Evolutionary conservation across 2,113 vertebrate genomes (phyloP).

Genomic region (Dasypus novemcinctus): DNA sequence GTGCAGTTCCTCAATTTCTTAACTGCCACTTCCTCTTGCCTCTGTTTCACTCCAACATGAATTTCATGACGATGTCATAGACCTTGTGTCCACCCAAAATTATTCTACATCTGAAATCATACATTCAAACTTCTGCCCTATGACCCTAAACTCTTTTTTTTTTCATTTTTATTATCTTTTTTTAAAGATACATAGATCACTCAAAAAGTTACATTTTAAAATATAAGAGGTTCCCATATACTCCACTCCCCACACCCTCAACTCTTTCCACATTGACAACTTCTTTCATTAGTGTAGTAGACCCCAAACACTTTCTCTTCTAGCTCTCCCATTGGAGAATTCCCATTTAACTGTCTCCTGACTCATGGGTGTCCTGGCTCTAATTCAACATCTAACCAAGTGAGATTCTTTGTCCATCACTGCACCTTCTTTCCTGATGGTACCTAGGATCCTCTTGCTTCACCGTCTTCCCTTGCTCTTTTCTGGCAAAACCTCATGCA

Average conservation of each 20-base stretch:
- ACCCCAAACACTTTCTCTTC: neutral
- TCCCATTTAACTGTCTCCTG: neutral
- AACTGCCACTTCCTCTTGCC: neutral
- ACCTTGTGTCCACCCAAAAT: neutral
- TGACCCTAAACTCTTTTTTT: neutral
- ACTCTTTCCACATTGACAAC: too few relatives aligned
- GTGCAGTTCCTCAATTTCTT: neutral
- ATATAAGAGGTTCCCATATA: too few relatives aligned
- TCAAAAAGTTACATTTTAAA: too few relatives aligned
- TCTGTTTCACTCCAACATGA: neutral
- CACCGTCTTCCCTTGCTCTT: neutral
- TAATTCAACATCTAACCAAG: neutral
- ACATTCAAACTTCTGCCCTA: neutral
- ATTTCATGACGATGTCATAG: neutral
- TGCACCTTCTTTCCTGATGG: neutral
- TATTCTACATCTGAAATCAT: neutral
- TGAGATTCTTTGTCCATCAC: neutral
- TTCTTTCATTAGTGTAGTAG: too few relatives aligned
- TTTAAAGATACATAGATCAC: too few relatives aligned
- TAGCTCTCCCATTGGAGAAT: neutral
- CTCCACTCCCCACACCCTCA: too few relatives aligned
- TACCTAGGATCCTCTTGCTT: neutral
- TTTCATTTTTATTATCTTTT: too few relatives aligned
- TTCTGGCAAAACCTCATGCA: neutral
- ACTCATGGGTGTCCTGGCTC: neutral